Evolutionary conservation across 2,888 invertebrate species (phyloP), one percentile per base, ranked within the genome.

Genomic region (Hemistola chrysoprasaria): DNA sequence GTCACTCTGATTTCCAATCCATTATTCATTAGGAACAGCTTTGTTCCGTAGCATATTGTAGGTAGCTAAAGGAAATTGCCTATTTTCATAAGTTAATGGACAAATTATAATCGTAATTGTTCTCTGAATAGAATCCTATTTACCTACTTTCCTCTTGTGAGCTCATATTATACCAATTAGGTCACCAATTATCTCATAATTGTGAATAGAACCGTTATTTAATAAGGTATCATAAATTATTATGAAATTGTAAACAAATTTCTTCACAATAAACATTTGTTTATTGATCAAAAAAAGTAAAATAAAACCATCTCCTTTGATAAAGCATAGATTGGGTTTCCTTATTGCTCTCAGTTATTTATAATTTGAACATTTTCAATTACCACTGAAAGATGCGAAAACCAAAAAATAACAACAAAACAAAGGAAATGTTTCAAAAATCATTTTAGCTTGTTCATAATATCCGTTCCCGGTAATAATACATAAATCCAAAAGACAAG

Each of bases 401-500:
- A 34, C 32, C 30, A 42, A 40, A 47, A 42, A 61, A 38, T 38
- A 33, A 30, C 22, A 43, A 43, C 30, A 43, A 38, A 59, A 58
- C 64, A 65, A 59, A 46, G 53, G 50, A 51, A 65, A 61, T 58
- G 56, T 61, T 63, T 56, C 55, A 45, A 62, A 44, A 67, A 74
- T 71, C 69, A 65, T 65, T 66, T 71, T 64, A 70, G 64, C 66
- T 67, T 63, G 57, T 58, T 70, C 67, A 62, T 71, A 74, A 79
- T 71, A 73, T 72, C 64, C 65, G 66, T 58, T 60, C 67, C 57
- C 66, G 64, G 62, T 70, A 69, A 73, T 73, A 72, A 79, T 64
- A 63, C 59, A 65, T 72, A 72, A 78, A 78, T 78, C 75, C 69
- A 75, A 78, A 74, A 71, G 73, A 67, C 71, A 68, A 74, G 70